Percentiles rank a stretch among this genome's conserved stretches.
These are phyloP conservation scores for Microctonus aethiopoides DNA, from an alignment of 2,888 invertebrate genomes.

Conservation along the genomic window DNA sequence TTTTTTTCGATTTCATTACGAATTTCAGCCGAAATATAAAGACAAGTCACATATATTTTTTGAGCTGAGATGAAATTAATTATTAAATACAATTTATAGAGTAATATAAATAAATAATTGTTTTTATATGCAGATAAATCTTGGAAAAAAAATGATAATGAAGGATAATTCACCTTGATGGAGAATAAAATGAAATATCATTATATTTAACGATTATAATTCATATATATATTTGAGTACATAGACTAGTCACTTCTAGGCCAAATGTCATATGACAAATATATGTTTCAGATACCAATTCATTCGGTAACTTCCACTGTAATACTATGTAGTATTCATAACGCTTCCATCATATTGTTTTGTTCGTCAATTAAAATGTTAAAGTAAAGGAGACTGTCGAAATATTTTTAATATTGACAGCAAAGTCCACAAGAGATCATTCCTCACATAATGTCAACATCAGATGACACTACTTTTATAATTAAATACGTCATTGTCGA, in stretches of 20 bases:
- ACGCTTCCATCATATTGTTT: background rate
- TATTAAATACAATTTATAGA: too few species aligned
- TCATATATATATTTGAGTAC: slow-evolving; percentile 7
- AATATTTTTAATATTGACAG: background rate
- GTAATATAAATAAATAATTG: too few species aligned
- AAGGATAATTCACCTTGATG: background rate
- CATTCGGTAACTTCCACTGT: background rate
- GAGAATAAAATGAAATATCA: background rate
- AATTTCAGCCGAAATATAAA: too few species aligned
- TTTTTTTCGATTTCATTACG: too few species aligned
- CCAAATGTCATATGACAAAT: slow-evolving; percentile 2
- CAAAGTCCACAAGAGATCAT: background rate
- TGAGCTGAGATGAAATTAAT: too few species aligned
- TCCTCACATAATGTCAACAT: background rate
- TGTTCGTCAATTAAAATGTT: background rate
- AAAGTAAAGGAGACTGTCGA: background rate
- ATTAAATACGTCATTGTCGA: background rate
- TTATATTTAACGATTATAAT: slow-evolving; percentile 1
- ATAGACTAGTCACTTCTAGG: slow-evolving; percentile 19
- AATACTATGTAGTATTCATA: slow-evolving; percentile 4
- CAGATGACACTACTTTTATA: background rate
- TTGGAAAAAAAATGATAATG: background rate
- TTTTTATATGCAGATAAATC: too few species aligned
- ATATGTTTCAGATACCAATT: background rate
- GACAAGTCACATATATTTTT: too few species aligned